Conservation (phyloP, 2,888 invertebrate species). For the Ormia ochracea region DNA sequence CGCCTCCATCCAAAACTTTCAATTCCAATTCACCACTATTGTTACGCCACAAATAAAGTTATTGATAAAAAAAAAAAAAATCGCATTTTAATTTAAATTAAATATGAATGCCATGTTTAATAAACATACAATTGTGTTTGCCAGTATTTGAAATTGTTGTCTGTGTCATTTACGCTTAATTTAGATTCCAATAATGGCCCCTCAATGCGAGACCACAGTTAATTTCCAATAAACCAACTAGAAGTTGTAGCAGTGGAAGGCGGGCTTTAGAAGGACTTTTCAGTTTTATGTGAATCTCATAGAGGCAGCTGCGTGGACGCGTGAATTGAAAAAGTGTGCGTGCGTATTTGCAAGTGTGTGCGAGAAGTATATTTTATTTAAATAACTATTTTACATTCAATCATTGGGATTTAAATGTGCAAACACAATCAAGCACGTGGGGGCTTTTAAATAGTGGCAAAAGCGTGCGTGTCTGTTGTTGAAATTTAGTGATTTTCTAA, state of each 20-base stretch:
- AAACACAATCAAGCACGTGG: conserved; percentile 12
- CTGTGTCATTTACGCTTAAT: conserved; percentile 27
- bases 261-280: not conserved
- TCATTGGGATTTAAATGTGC: conserved; percentile 29
- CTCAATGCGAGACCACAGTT: conserved; percentile 21
- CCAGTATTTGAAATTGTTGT: not conserved
- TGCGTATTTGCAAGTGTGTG: not conserved
- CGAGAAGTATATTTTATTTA: conserved; percentile 46
- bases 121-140: conserved; percentile 14
- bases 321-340: not conserved
- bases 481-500: conserved; percentile 57
- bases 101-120: not conserved
- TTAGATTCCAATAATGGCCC: conserved; percentile 25
- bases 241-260: not conserved
- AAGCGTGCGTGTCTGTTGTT: conserved; percentile 52
- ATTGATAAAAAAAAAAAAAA: not conserved
- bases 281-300: conserved; percentile 9
- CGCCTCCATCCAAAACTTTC: too few relatives aligned
- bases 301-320: conserved; percentile 6
- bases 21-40: too few relatives aligned
- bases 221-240: conserved; percentile 46
- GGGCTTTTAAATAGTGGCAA: conserved; percentile 40
- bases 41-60: not conserved
- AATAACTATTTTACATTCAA: conserved; percentile 47
- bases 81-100: not conserved